phyloP scores from a whole-genome alignment of 2,888 invertebrate genomes.

The Yponomeuta plumbellus region DNA sequence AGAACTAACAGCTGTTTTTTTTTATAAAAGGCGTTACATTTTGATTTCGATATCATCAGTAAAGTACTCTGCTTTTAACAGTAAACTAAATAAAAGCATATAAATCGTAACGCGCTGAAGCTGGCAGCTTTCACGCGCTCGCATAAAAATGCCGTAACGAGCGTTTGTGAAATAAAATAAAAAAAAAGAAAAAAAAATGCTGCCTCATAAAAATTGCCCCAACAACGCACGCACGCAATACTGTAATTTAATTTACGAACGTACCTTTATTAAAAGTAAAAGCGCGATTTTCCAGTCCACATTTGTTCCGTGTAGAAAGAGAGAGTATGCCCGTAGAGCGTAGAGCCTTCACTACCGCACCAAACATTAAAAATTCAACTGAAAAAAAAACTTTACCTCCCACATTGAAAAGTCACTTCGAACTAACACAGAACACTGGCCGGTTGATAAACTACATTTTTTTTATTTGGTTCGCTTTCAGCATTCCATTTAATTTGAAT shows the following conservation, averaged over 20 bases:
- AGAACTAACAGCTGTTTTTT: no score
- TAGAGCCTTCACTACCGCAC: conserved; percentile 19
- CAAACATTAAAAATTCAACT: conserved; percentile 42
- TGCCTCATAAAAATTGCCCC: not conserved
- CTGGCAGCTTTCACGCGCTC: not conserved
- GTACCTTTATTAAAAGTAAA: conserved; percentile 43
- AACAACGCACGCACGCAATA: conserved; percentile 48
- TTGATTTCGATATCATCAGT: no score
- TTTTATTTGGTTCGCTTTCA: not conserved
- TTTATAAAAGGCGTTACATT: no score
- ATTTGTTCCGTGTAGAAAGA: conserved; percentile 8
- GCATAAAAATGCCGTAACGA: not conserved
- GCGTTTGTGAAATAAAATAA: not conserved
- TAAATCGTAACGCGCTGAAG: not conserved
- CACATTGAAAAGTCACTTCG: conserved; percentile 29
- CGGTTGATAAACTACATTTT: conserved; percentile 13
- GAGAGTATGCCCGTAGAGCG: not conserved
- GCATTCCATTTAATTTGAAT: conserved; percentile 41
- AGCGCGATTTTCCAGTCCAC: conserved; percentile 16
- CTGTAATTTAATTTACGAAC: conserved; percentile 55
- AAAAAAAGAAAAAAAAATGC: not conserved
- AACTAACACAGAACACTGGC: conserved; percentile 22
- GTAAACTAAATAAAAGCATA: no score
- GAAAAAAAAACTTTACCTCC: not conserved
- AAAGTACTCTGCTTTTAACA: no score